These are phyloP conservation scores for Platycheirus albimanus DNA, from an alignment of 2,888 invertebrate genomes.

Conservation along the genomic window DNA sequence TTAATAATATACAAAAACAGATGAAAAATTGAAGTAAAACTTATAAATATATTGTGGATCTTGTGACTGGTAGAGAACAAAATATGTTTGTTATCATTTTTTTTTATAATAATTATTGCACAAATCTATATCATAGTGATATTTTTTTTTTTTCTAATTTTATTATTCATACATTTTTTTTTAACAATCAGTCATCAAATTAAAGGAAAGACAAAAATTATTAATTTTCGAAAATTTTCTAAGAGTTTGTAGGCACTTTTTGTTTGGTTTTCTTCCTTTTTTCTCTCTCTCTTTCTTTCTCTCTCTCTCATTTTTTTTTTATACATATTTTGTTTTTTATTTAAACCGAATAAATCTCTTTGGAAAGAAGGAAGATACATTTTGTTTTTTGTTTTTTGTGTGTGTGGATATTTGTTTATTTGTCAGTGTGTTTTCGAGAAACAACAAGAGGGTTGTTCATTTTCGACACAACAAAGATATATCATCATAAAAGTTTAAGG, in stretches of 20 bases:
- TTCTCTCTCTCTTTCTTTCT: neutral
- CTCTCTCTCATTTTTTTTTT: conserved; percentile 36
- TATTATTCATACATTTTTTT: conserved; percentile 52
- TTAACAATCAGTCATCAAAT: conserved; percentile 68
- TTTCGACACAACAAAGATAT: conserved; percentile 57
- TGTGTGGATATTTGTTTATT: conserved; percentile 26
- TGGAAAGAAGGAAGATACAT: conserved; percentile 61
- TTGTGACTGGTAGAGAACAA: conserved; percentile 65
- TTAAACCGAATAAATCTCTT: conserved; percentile 57
- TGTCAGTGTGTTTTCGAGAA: conserved; percentile 37
- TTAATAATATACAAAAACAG: conserved; percentile 14
- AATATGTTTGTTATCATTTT: conserved; percentile 44
- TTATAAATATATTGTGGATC: conserved; percentile 49
- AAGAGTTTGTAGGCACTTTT: conserved; percentile 72
- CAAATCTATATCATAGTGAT: conserved; percentile 52
- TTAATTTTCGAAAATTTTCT: conserved; percentile 56
- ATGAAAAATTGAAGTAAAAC: conserved; percentile 23
- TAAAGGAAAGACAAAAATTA: conserved; percentile 61
- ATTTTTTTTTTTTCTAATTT: conserved; percentile 44
- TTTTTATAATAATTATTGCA: conserved; percentile 57
- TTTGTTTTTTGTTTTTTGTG: conserved; percentile 20
- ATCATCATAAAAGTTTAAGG: conserved; percentile 69
- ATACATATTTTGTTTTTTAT: conserved; percentile 14
- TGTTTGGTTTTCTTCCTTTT: conserved; percentile 54
- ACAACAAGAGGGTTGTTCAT: conserved; percentile 69